Evolutionary conservation across 1,140 invertebrate genomes (phyloP), one percentile per base, ranked within the genome.

Genomic region (Lordiphosa clarofinis): DNA sequence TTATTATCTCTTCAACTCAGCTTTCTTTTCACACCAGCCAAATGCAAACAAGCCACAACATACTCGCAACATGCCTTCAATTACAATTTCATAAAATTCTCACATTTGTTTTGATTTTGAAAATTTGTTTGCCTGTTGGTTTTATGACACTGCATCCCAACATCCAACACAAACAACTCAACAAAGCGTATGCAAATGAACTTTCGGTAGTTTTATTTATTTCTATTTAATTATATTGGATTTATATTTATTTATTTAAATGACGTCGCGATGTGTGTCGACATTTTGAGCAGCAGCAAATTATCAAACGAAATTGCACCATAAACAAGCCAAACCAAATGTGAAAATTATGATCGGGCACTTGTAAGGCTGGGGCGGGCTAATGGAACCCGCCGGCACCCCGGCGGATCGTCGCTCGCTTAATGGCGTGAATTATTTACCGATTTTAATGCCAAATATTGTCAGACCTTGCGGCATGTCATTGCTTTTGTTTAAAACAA

Each of bases 401-500:
- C 44, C 28, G 28, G 67, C 75, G 63, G 75, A 81, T 70, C 78
- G 73, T 76, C 63, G 78, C 60, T 66, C 78, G 69, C 39, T 86
- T 84, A 73, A 84, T 84, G 79, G 78, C 73, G 60, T 68, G 61
- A 78, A 84, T 78, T 84, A 84, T 78, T 86, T 84, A 84, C 68
- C 63, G 73, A 84, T 84, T 84, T 84, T 78, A 86, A 84, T 84
- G 73, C 52, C 79, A 84, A 73, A 52, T 73, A 73, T 73, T 69
- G 82, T 61, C 61, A 54, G 58, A 31, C 62, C 60, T 75, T 63
- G 66, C 58, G 61, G 58, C 47, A 55, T 82, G 48, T 69, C 48
- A 63, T 81, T 82, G 78, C 73, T 76, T 81, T 82, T 82, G 76
- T 76, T 84, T 84, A 76, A 81, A 81, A 82, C 78, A 84, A 81